Conservation (phyloP, 2,113 vertebrate species). For the Chinchilla lanigera region DNA sequence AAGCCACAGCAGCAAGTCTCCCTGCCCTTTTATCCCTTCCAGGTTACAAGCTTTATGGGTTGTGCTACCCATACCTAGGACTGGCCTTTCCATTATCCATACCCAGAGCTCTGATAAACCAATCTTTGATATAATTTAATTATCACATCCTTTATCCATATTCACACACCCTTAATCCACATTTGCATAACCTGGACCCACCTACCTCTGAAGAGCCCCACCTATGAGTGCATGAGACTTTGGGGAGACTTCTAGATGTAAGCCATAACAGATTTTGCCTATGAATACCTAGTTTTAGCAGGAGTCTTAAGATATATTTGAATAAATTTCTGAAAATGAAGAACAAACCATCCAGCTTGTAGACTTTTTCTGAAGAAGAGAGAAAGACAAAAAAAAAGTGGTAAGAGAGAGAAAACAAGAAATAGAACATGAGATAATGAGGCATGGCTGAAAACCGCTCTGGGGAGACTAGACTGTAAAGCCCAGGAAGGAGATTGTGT, state of each 20-base stretch:
- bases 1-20: background rate
- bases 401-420: background rate
- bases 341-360: background rate
- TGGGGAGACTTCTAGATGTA: background rate
- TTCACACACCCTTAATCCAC: background rate
- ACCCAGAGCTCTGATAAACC: background rate
- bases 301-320: background rate
- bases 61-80: background rate
- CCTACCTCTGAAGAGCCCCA: background rate
- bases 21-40: background rate
- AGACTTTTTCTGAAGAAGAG: background rate
- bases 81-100: background rate
- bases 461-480: background rate
- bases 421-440: background rate
- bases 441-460: background rate
- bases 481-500: background rate
- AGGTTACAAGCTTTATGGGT: background rate
- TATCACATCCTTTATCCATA: background rate
- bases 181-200: background rate
- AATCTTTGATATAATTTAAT: background rate
- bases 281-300: background rate
- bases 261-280: background rate
- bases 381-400: background rate
- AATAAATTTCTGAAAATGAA: constrained; percentile 1
- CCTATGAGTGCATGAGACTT: background rate